Evolutionary conservation across 2,888 invertebrate species (phyloP), one percentile per base, ranked within the genome.

Genomic region (Leucophenga montana): DNA sequence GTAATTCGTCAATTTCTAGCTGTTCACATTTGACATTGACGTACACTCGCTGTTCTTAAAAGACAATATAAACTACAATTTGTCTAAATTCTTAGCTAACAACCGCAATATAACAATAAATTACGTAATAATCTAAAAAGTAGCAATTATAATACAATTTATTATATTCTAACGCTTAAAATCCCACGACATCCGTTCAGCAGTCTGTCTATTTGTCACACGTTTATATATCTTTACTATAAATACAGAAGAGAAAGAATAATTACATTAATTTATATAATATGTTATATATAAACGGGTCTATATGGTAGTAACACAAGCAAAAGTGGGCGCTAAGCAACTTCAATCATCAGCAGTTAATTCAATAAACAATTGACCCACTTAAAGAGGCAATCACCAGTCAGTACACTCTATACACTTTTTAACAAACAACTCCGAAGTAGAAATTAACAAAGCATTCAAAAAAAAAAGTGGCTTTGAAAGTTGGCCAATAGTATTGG

Each of bases 291-390:
- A 39, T n/a, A n/a, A n/a, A n/a, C n/a, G n/a, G n/a, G n/a, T n/a
- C n/a, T n/a, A n/a, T 5, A 39, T 18, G 18, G 18, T 16, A 50
- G 3, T 50, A 50, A n/a, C 6, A n/a, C 50, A 50, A 50, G 13
- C 50, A 50, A 50, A 50, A 50, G 50, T 39, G 39, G 39, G 39
- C 39, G 39, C 39, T 11, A 39, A 39, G 39, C 39, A 39, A 39
- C 39, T 39, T 39, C 39, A 39, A 5, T 16, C 50, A 50, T 3
- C 50, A 50, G 50, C 50, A 50, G 50, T 18, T 50, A 50, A n/a
- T 50, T 50, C 57, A 59, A 22, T 59, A 59, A 27, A 59, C 16
- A 59, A 59, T 31, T 59, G 57, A 59, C 57, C 57, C 57, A 59
- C 27, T 50, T 50, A 50, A 4, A 50, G 6, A 50, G 13, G n/a